phyloP scores from a whole-genome alignment of 2,113 vertebrate genomes.

The Camelus bactrianus region DNA sequence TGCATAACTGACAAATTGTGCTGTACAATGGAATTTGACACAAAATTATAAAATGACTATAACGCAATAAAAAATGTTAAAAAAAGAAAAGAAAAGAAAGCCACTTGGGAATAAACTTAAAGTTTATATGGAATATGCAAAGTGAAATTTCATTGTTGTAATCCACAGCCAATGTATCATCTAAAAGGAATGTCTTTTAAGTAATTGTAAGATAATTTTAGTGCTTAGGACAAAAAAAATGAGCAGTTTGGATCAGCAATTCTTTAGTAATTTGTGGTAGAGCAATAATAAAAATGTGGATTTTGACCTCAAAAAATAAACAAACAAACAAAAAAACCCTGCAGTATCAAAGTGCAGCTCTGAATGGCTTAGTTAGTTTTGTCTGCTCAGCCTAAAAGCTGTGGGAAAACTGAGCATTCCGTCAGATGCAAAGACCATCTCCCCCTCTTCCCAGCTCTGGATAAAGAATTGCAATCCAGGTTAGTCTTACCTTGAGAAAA shows the following conservation, averaged over 20 bases:
- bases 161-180: conserved; percentile 5
- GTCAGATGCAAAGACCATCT: background rate
- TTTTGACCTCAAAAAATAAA: conserved; percentile 54
- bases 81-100: background rate
- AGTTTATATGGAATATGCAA: conserved; percentile 2
- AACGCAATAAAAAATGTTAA: too few species aligned
- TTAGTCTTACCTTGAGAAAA: background rate
- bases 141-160: conserved; percentile 28
- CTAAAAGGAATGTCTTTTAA: background rate
- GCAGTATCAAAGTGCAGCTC: background rate
- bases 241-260: conserved; percentile 59
- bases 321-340: too few species aligned
- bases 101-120: background rate
- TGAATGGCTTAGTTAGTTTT: background rate
- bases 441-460: background rate
- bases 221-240: conserved; percentile 23
- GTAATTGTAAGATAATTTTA: conserved; percentile 59
- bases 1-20: too few species aligned
- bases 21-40: too few species aligned
- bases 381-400: background rate
- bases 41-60: too few species aligned
- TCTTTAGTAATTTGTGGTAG: conserved; percentile 59
- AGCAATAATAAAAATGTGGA: conserved; percentile 64
- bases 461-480: background rate
- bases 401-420: background rate